These are phyloP conservation scores for Gastrophysa polygoni DNA, from an alignment of 2,888 invertebrate species.

Conservation along the genomic window DNA sequence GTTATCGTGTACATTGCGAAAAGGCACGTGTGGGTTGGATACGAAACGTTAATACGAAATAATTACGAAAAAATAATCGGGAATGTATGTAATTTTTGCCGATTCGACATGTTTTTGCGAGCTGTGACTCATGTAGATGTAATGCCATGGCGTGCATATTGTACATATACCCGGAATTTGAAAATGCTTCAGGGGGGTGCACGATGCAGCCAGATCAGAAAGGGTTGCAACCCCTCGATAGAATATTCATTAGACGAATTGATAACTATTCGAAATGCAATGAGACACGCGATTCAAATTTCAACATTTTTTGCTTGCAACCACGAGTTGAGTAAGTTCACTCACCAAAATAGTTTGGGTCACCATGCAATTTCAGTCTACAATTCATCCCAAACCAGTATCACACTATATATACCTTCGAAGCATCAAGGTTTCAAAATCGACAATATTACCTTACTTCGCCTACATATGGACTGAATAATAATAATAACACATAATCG, in stretches of 20 bases:
- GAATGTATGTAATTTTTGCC: constrained; percentile 13
- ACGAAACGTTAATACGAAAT: constrained; percentile 8
- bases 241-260: neutral
- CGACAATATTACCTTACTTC: no score
- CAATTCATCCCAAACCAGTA: no score
- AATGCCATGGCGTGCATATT: neutral
- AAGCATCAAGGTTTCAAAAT: no score
- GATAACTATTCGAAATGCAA: neutral
- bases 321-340: no score
- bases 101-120: constrained; percentile 2
- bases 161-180: neutral
- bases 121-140: constrained; percentile 1
- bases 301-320: no score
- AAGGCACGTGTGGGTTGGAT: constrained; percentile 2
- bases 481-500: no score
- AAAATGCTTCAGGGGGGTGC: neutral
- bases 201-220: neutral
- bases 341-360: no score
- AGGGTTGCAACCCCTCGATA: neutral
- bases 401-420: no score
- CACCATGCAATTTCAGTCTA: no score
- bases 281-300: no score
- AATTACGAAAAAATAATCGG: constrained; percentile 7
- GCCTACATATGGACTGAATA: no score
- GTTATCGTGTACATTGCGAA: constrained; percentile 10